Base-by-base conservation (phyloP, 2,113 vertebrate species). In the Mungos mungo region DNA sequence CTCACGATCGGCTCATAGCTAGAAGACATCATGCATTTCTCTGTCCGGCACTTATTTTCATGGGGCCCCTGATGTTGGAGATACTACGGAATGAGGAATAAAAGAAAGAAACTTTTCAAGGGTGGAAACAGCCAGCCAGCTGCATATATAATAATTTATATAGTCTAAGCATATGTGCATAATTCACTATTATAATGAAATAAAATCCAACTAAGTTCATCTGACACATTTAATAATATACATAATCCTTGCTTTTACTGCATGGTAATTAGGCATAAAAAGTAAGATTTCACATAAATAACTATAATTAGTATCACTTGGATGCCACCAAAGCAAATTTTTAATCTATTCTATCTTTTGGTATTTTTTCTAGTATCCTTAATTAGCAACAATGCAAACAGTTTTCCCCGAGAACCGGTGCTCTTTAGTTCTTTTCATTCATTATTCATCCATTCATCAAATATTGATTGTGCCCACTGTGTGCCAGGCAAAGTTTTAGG, bases 261-360 rank as follows among this genome's bases (percentile, higher is more conserved):
- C 60, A 84, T 88, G 84, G 50, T 82, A 97, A 97, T 96, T 95
- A 90, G 65, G 90, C 76, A 82, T 71, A 81, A 88, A 91, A 97
- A 96, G 50, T 87, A 95, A 88, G 52, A 90, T 91, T 96, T 98
- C 65, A 90, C 60, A 93, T 85, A 96, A 96, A 96, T 96, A 93
- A 90, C 83, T 89, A 66, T 86, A 97, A 96, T 97, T 96, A 95
- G 83, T 94, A 92, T 93, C 71, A 84, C 57, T 88, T 79, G 69
- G 76, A 80, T 87, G 65, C 88, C 57, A 93, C 79, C 45, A 79
- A 94, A 92, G 74, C 15, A 93, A 72, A 86, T 35, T 97, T 92
- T 95, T 95, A 93, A 82, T 96, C 65, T 97, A 84, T 66, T 94
- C 77, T 95, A 38, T 65, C 21, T 95, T 96, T 79, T 57, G 29